Evolutionary conservation across 2,797 vertebrate species (phyloP).

Genomic region (Petrocephalus sullivani): DNA sequence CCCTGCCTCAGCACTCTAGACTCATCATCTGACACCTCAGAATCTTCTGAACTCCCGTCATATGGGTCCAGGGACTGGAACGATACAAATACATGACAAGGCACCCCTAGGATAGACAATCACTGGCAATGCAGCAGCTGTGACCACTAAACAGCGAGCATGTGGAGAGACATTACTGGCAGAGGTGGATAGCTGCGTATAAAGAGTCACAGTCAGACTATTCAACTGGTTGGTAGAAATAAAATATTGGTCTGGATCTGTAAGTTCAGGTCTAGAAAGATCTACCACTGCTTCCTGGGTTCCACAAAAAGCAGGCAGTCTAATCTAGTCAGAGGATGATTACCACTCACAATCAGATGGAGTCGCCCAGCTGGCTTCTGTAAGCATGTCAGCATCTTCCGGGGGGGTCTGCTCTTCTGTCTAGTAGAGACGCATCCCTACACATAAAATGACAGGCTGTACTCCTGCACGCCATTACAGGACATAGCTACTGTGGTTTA

Average conservation of each 20-base stretch:
- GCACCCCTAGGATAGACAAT: background rate
- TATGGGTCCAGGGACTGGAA: slow-evolving; percentile 72
- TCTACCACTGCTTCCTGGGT: background rate
- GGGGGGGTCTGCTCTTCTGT: slow-evolving; percentile 41
- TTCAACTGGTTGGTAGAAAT: background rate
- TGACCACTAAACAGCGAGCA: background rate
- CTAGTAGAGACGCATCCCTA: slow-evolving; percentile 56
- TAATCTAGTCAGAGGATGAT: background rate
- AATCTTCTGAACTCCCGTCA: slow-evolving; percentile 74
- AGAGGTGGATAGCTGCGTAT: background rate
- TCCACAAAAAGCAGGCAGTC: background rate
- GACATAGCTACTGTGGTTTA: background rate
- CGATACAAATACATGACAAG: background rate
- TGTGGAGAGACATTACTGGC: no score
- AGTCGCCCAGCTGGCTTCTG: slow-evolving; percentile 43
- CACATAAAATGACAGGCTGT: slow-evolving; percentile 8
- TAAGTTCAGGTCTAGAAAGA: background rate
- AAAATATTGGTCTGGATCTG: background rate
- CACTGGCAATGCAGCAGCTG: background rate
- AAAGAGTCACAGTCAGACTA: background rate
- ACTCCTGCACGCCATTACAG: background rate
- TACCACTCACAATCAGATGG: slow-evolving; percentile 21
- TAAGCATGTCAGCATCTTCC: slow-evolving; percentile 25
- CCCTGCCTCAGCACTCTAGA: slow-evolving; percentile 39
- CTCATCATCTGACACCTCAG: slow-evolving; percentile 33